Evolutionary conservation across 2,797 vertebrate genomes (phyloP), one percentile per base, ranked within the genome.

Genomic region (Microctenopoma stevenorrisi): DNA sequence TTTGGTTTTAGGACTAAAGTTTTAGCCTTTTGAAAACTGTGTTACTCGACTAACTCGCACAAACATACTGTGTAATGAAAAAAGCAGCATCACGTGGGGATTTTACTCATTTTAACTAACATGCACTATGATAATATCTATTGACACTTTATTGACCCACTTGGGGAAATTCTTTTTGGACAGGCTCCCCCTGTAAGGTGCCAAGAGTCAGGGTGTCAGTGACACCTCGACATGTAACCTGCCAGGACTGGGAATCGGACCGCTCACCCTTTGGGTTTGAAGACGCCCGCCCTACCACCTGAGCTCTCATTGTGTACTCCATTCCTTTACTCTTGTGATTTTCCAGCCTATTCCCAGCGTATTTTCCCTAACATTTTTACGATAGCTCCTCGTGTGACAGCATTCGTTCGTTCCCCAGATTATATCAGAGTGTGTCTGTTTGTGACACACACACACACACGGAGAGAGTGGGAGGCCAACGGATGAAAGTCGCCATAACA

Each of bases 401-500:
- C n/a, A 50, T 33, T 26, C 40, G 2, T 60, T 35, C 4, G 13
- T 43, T 1, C 28, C 6, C 4, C 37, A 1, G 33, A 4, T 33
- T 28, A 12, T n/a, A 5, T 25, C 0, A 4, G 0, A 3, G 10
- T 11, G 37, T 37, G 14, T 46, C 11, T 52, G 1, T 37, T 15
- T 49, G 2, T 22, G 22, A 22, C 22, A 22, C 22, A 22, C 22
- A 22, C 22, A 22, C 22, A 22, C 22, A 22, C 22, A 22, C 22
- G 22, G 22, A 22, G 22, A 15, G 40, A 11, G 35, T 13, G 11
- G 43, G 25, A 10, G 12, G 44, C 33, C 14, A n/a, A 37, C 58
- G 22, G 16, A 0, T 38, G 16, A 28, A 12, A 6, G 52, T 72
- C 43, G 4, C 61, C 76, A 82, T 76, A 60, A 60, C 73, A 83